These are phyloP conservation scores for Camelus bactrianus DNA, from an alignment of 2,113 vertebrate genomes.

Conservation along the genomic window DNA sequence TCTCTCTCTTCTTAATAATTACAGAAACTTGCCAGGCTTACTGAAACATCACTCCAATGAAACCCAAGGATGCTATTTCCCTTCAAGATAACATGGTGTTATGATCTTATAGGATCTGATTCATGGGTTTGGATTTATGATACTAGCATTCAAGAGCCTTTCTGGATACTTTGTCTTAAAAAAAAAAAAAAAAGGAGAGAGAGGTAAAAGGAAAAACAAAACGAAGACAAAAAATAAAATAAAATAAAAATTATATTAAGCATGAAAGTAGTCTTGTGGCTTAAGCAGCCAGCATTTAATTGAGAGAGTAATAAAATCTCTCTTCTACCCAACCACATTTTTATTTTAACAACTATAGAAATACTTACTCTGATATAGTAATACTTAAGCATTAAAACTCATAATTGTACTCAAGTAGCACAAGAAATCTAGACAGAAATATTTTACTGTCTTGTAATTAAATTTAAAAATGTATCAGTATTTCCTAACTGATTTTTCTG, in stretches of 20 bases:
- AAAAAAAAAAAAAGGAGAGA: background rate
- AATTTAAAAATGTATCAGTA: background rate
- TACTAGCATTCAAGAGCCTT: background rate
- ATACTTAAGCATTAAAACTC: background rate
- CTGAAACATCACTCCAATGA: background rate
- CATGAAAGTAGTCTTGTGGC: background rate
- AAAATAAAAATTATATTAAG: background rate
- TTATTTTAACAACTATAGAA: background rate
- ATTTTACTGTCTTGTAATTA: background rate
- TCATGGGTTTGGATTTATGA: background rate
- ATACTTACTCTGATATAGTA: background rate
- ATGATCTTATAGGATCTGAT: background rate
- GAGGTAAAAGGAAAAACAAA: no score
- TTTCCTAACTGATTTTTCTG: background rate
- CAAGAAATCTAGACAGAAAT: constrained; percentile 4
- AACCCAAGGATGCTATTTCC: background rate
- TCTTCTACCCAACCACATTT: background rate
- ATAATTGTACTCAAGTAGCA: background rate
- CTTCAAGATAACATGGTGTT: background rate
- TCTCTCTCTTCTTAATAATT: background rate
- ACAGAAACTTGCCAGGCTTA: background rate
- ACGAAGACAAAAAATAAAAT: background rate
- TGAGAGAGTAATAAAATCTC: background rate
- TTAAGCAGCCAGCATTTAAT: background rate
- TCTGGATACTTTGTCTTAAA: background rate